Conservation (phyloP, 2,797 vertebrate species). For the Esox lucius region DNA sequence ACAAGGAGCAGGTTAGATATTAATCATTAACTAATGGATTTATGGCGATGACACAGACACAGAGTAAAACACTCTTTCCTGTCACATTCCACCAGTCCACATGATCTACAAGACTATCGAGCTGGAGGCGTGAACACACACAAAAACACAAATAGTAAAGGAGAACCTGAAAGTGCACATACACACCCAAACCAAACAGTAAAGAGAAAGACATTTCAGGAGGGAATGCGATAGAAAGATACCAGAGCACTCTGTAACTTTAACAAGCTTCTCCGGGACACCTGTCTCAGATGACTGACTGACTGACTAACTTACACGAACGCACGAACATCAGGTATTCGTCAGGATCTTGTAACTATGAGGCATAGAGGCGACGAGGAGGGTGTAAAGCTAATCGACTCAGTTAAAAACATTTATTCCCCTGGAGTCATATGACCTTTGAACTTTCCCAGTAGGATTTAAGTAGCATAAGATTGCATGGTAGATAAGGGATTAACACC, state of each 20-base stretch:
- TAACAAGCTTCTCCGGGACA: too few relatives aligned
- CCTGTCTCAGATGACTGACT: too few relatives aligned
- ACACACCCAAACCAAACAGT: too few relatives aligned
- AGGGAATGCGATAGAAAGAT: too few relatives aligned
- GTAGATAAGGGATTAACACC: background rate
- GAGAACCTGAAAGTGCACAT: too few relatives aligned
- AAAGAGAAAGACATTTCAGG: too few relatives aligned
- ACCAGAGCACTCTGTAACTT: too few relatives aligned
- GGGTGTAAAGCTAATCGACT: slow-evolving; percentile 29
- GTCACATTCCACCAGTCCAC: background rate
- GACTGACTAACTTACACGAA: too few relatives aligned
- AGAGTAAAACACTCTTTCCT: background rate
- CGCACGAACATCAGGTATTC: too few relatives aligned
- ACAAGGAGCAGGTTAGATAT: too few relatives aligned
- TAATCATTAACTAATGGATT: too few relatives aligned
- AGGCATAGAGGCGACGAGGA: background rate
- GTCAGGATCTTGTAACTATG: background rate
- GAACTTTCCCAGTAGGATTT: slow-evolving; percentile 39
- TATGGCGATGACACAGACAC: background rate
- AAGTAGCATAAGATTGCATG: slow-evolving; percentile 17
- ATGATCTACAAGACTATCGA: background rate
- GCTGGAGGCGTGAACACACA: background rate
- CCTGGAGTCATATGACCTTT: slow-evolving; percentile 51
- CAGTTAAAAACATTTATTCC: slow-evolving; percentile 46
- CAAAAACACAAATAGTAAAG: background rate